Evolutionary conservation across 2,888 invertebrate genomes (phyloP).

Genomic region (Heterodera filipjevi): DNA sequence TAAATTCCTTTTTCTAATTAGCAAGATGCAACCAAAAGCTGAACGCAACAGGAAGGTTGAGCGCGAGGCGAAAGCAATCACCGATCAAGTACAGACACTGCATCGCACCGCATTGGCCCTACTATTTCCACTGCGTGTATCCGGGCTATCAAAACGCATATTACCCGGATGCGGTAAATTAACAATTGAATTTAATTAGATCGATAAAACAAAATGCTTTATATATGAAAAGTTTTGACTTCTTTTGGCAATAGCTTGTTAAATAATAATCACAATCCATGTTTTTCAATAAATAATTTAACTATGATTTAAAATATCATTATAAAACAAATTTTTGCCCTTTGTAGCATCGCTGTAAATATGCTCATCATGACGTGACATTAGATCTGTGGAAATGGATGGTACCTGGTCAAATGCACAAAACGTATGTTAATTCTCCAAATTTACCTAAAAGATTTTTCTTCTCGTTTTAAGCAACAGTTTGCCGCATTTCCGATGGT

Average conservation of each 20-base stretch:
- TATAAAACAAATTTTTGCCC: not conserved
- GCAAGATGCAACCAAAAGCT: not conserved
- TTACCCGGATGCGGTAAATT: constrained; percentile 20
- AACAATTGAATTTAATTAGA: not conserved
- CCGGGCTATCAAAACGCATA: constrained; percentile 26
- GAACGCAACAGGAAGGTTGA: not conserved
- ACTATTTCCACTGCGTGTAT: constrained; percentile 26
- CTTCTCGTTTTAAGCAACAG: constrained; percentile 20
- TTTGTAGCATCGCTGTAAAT: constrained; percentile 12
- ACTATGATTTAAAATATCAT: not conserved
- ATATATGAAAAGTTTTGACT: no score
- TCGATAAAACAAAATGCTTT: no score
- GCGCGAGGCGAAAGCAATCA: not conserved
- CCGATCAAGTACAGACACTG: not conserved
- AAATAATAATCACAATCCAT: not conserved
- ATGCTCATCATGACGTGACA: constrained; percentile 17
- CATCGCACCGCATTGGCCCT: constrained; percentile 11
- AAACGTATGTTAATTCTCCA: not conserved
- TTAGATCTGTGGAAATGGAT: constrained; percentile 25
- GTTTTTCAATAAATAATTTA: not conserved
- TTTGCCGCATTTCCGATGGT: constrained; percentile 24
- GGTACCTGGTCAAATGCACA: constrained; percentile 23
- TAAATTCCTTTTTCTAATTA: no score
- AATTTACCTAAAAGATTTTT: not conserved
- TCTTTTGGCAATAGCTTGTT: no score